Evolutionary conservation across 2,113 vertebrate species (phyloP).

Genomic region (Malurus elegans): DNA sequence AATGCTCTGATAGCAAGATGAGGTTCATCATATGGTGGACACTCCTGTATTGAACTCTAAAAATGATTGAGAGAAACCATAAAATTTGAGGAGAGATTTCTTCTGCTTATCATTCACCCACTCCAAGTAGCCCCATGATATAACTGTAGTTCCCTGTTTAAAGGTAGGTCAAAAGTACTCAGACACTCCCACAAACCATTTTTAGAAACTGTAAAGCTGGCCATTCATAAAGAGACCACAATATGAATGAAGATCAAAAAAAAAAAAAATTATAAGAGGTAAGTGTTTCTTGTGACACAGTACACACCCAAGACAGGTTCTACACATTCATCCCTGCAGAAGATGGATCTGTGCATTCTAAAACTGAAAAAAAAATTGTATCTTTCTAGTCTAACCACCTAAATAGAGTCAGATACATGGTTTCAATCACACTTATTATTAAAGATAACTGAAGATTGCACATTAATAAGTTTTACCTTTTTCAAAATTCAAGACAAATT

Average conservation of each 20-base stretch:
- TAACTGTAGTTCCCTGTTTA: neutral
- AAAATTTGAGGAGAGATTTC: neutral
- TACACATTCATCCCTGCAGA: neutral
- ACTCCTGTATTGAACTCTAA: neutral
- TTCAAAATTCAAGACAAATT: neutral
- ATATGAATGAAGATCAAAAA: neutral
- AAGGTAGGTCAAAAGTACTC: neutral
- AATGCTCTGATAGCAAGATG: neutral
- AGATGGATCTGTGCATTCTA: neutral
- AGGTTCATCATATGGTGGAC: neutral
- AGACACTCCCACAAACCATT: neutral
- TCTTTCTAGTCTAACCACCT: neutral
- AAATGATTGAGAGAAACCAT: neutral
- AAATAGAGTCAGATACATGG: neutral
- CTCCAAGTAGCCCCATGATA: neutral
- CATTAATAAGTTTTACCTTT: neutral
- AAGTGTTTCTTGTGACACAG: neutral
- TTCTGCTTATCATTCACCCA: neutral
- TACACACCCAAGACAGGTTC: neutral
- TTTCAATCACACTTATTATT: neutral
- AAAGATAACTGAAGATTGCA: neutral
- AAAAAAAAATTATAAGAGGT: neutral
- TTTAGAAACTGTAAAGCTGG: neutral
- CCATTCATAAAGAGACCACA: neutral
- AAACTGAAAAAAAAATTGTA: neutral